Conservation (phyloP, 2,113 vertebrate genomes). For the Herpailurus yagouaroundi region DNA sequence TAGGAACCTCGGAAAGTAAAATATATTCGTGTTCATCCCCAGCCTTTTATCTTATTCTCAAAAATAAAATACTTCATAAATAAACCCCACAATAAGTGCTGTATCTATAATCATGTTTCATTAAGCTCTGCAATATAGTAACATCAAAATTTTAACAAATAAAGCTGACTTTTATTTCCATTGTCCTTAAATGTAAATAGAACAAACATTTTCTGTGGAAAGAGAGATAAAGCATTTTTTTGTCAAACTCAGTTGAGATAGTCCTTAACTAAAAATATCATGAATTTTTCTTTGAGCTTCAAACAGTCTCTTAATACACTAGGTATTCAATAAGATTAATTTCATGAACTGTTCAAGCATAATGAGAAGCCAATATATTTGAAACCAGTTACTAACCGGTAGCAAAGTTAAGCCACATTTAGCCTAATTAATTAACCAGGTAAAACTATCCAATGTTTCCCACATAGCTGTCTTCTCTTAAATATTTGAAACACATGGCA, state of each 20-base stretch:
- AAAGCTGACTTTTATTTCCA: slow-evolving; percentile 5
- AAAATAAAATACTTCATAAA: neutral
- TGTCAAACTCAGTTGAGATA: neutral
- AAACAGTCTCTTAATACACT: slow-evolving; percentile 64
- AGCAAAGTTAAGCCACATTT: slow-evolving; percentile 77
- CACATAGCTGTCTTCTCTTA: slow-evolving; percentile 59
- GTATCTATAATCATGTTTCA: neutral
- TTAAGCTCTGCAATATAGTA: neutral
- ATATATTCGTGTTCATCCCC: neutral
- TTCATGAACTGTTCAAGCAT: slow-evolving; percentile 77
- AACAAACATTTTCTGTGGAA: slow-evolving; percentile 22
- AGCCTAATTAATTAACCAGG: slow-evolving; percentile 76
- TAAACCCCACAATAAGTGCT: neutral
- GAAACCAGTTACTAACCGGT: slow-evolving; percentile 76
- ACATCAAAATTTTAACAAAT: neutral
- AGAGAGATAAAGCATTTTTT: neutral
- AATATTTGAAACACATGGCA: neutral
- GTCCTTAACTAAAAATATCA: neutral
- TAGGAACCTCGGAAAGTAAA: neutral
- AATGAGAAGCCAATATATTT: slow-evolving; percentile 77
- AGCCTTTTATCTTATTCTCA: neutral
- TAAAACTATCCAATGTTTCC: slow-evolving; percentile 74
- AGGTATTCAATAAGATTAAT: slow-evolving; percentile 70
- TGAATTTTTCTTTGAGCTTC: slow-evolving; percentile 27
- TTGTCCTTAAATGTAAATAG: slow-evolving; percentile 3